phyloP scores from a whole-genome alignment of 2,113 vertebrate genomes.

The Anarhynchus alexandrinus region DNA sequence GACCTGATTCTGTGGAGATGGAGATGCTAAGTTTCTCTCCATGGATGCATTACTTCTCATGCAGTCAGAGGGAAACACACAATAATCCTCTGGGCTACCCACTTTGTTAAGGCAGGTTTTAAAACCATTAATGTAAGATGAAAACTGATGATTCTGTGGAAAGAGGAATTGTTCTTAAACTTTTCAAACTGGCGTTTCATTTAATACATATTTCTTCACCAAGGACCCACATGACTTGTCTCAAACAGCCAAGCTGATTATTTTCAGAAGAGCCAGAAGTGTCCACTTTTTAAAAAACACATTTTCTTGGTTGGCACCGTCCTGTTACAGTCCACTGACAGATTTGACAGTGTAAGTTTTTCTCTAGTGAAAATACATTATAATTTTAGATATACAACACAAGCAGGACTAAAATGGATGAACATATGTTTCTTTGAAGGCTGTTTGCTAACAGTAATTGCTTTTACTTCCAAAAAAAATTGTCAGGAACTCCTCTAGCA shows the following conservation, averaged over 20 bases:
- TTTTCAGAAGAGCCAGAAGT: background rate
- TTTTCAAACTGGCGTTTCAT: background rate
- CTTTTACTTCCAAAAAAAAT: background rate
- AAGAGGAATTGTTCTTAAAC: background rate
- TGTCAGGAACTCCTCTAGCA: background rate
- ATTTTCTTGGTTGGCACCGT: background rate
- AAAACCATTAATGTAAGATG: background rate
- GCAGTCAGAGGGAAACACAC: background rate
- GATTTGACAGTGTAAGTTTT: background rate
- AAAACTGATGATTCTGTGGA: background rate
- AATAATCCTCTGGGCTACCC: background rate
- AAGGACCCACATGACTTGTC: background rate
- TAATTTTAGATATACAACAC: background rate
- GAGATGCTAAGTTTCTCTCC: background rate
- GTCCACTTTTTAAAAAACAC: background rate
- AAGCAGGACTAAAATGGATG: background rate
- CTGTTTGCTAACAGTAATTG: constrained; percentile 3
- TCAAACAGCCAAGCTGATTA: background rate
- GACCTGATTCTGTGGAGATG: background rate
- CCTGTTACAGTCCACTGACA: background rate
- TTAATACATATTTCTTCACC: background rate
- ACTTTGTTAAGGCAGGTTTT: background rate
- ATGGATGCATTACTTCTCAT: background rate
- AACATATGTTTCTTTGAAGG: constrained; percentile 2
- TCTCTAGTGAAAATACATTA: background rate